These are phyloP conservation scores for Cheilosia grossa DNA, from an alignment of 2,888 invertebrate genomes.

Conservation along the genomic window DNA sequence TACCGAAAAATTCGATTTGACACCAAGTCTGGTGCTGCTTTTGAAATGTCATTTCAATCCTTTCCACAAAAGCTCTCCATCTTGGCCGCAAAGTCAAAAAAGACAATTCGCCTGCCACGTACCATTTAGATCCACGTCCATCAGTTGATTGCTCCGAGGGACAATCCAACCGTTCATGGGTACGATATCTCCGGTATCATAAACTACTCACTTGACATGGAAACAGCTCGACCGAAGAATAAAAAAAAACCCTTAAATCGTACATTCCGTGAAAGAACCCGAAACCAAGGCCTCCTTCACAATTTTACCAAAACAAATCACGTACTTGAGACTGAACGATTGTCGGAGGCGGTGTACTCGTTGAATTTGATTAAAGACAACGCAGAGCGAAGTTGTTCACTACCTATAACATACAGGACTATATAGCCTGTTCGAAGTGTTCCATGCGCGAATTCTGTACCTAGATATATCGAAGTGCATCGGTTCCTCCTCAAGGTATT, in stretches of 20 bases:
- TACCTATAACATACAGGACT: conserved; percentile 29
- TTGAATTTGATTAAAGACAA: conserved; percentile 70
- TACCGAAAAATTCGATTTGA: neutral
- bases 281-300: conserved; percentile 25
- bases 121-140: conserved; percentile 62
- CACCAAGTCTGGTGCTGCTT: neutral
- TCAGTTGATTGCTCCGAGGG: conserved; percentile 60
- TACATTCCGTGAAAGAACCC: conserved; percentile 28
- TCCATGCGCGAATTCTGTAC: conserved; percentile 32
- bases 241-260: conserved; percentile 29
- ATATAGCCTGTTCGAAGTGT: conserved; percentile 62
- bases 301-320: conserved; percentile 65
- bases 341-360: conserved; percentile 50
- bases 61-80: neutral
- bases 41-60: neutral
- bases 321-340: conserved; percentile 67
- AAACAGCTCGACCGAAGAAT: conserved; percentile 10
- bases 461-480: conserved; percentile 7
- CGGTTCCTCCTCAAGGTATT: conserved; percentile 45
- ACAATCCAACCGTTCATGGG: conserved; percentile 47
- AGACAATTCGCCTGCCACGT: conserved; percentile 50
- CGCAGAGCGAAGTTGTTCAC: conserved; percentile 54
- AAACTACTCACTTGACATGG: conserved; percentile 64
- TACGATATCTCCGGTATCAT: conserved; percentile 66
- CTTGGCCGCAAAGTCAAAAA: conserved; percentile 18